Evolutionary conservation across 2,888 invertebrate species (phyloP), one percentile per base, ranked within the genome.

Genomic region (Drosophila borealis): DNA sequence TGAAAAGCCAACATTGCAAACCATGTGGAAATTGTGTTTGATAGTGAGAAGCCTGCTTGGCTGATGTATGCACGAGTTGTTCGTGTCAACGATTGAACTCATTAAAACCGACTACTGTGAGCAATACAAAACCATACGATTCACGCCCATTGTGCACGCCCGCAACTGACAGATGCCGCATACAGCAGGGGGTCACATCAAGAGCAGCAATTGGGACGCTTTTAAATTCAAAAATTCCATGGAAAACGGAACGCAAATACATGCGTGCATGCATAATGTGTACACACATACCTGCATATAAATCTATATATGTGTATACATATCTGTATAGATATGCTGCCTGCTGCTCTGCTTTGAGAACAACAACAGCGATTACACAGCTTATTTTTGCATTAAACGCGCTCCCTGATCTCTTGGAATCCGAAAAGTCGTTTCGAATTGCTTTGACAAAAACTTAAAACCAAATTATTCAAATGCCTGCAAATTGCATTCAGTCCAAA

Each of bases 401-500:
- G 29, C 37, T n/a, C 33, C 48, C 11, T 36, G 44, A 44, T 55
- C 25, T 14, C 36, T 8, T 29, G 29, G 29, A 8, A 29, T 29
- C 29, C 29, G 29, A 29, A 29, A 29, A 29, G 29, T 41, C 19
- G 34, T 5, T 49, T 29, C 5, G 25, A 3, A 9, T 17, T 13
- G 45, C 33, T 54, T 44, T 53, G 39, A 11, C 17, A 2, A 10
- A 51, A 64, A 67, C 50, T 67, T 4, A 57, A 49, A 42, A 50
- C n/a, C 14, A 66, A 61, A 60, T 60, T 53, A 71, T 60, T 65
- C 55, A 39, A 70, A 62, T 70, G 46, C 50, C 42, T 33, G 37
- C 13, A 62, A 64, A 75, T 44, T 54, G 73, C 65, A 74, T 53
- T 76, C 36, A n/a, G 11, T 17, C n/a, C 9, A 25, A 51, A n/a